A percentile compares a stretch with the other conserved stretches of the same genome.
phyloP scores from a whole-genome alignment of 2,113 vertebrate genomes.

The Uria lomvia region DNA sequence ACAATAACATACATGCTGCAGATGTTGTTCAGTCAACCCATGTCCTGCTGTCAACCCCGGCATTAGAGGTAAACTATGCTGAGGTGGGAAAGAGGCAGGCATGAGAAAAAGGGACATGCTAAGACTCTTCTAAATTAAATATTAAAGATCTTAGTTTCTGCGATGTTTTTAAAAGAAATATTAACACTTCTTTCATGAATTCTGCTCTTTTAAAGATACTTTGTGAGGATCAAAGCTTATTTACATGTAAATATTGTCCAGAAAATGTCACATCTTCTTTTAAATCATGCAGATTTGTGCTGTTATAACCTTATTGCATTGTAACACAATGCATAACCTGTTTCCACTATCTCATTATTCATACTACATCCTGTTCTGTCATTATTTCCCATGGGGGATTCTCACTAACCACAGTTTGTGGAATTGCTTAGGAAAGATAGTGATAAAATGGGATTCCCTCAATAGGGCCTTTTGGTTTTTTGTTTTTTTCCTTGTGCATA shows the following conservation, averaged over 20 bases:
- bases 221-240: background rate
- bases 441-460: background rate
- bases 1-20: conserved; percentile 98
- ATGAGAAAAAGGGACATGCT: background rate
- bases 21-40: conserved; percentile 98
- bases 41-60: conserved; percentile 94
- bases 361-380: background rate
- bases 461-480: background rate
- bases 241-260: background rate
- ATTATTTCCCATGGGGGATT: background rate
- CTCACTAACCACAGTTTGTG: background rate
- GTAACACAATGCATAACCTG: background rate
- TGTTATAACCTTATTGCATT: background rate
- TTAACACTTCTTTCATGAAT: background rate
- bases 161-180: background rate
- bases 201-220: background rate
- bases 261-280: background rate
- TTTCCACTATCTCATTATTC: background rate
- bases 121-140: background rate
- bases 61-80: conserved; percentile 83
- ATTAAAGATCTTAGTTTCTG: background rate
- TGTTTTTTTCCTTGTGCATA: background rate
- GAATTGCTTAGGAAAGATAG: background rate
- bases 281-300: background rate
- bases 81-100: background rate